Percentiles rank a stretch among this genome's conserved stretches.
Evolutionary conservation across 2,113 vertebrate genomes (phyloP).

Genomic region (Australoheros scitulus): DNA sequence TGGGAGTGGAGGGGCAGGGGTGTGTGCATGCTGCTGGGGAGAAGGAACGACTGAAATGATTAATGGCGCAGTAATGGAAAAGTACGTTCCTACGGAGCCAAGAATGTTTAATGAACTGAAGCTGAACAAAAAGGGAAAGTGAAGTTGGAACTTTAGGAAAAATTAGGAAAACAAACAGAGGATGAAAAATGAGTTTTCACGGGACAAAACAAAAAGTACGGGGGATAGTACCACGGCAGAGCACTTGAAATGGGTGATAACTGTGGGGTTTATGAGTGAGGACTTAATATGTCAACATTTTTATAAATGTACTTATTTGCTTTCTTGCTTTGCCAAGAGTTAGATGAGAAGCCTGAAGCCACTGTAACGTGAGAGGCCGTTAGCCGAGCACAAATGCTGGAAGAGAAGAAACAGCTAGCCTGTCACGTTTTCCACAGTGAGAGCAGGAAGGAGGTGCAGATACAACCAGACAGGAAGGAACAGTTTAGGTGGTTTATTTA

Average conservation of each 20-base stretch:
- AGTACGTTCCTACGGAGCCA: constrained; percentile 46
- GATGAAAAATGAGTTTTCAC: constrained; percentile 48
- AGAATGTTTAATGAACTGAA: constrained; percentile 64
- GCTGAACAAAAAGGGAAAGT: constrained; percentile 51
- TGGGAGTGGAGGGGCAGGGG: constrained; percentile 33
- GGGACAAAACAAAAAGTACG: constrained; percentile 6
- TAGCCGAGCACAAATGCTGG: neutral
- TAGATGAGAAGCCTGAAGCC: neutral
- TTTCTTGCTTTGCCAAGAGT: constrained; percentile 8
- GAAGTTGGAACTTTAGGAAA: constrained; percentile 27
- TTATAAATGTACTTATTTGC: neutral
- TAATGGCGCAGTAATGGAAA: constrained; percentile 67
- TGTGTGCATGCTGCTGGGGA: constrained; percentile 30
- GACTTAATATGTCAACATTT: neutral
- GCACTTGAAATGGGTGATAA: neutral
- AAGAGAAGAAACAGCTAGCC: neutral
- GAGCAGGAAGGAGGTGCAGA: neutral
- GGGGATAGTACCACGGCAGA: neutral
- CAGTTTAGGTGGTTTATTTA: constrained; percentile 4
- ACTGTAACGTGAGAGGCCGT: neutral
- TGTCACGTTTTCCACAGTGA: constrained; percentile 7
- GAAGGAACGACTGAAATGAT: constrained; percentile 53
- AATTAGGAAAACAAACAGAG: constrained; percentile 36
- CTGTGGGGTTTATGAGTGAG: neutral
- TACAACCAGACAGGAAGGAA: neutral